Conservation (phyloP, 2,888 invertebrate species). For the Lithophane ornitopus region DNA sequence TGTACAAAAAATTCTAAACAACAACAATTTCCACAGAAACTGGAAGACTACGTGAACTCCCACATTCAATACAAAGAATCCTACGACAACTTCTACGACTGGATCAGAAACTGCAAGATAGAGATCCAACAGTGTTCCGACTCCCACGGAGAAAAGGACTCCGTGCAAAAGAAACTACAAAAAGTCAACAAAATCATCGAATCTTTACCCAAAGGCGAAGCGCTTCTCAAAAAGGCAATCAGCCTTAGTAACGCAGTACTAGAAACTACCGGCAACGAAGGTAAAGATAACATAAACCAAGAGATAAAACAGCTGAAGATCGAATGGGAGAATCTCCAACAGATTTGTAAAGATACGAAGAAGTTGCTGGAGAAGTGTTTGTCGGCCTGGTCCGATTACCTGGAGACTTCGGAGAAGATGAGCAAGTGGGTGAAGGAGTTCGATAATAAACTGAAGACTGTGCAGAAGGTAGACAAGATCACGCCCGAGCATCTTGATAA, state of each 20-base stretch:
- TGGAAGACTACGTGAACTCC: conserved; percentile 95
- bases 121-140: conserved; percentile 96
- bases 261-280: conserved; percentile 95
- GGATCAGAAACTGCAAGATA: conserved; percentile 95
- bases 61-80: conserved; percentile 97
- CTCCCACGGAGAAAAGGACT: conserved; percentile 96
- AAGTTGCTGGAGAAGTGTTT: conserved; percentile 94
- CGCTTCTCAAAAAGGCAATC: conserved; percentile 93
- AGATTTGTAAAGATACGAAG: conserved; percentile 94
- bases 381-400: conserved; percentile 95
- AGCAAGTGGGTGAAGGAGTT: conserved; percentile 94
- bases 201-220: conserved; percentile 93
- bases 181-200: conserved; percentile 93
- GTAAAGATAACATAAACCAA: conserved; percentile 95
- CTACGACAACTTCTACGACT: conserved; percentile 95
- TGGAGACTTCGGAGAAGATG: conserved; percentile 93
- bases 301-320: conserved; percentile 95
- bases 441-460: conserved; percentile 91
- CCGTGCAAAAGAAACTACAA: conserved; percentile 94
- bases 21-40: conserved; percentile 82
- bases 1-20: too few relatives aligned
- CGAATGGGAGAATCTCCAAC: conserved; percentile 96
- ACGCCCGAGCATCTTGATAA: conserved; percentile 94
- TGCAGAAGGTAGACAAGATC: conserved; percentile 93
- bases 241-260: conserved; percentile 94